phyloP scores from a whole-genome alignment of 1,140 invertebrate species.

The Pseudomyrmex gracilis region DNA sequence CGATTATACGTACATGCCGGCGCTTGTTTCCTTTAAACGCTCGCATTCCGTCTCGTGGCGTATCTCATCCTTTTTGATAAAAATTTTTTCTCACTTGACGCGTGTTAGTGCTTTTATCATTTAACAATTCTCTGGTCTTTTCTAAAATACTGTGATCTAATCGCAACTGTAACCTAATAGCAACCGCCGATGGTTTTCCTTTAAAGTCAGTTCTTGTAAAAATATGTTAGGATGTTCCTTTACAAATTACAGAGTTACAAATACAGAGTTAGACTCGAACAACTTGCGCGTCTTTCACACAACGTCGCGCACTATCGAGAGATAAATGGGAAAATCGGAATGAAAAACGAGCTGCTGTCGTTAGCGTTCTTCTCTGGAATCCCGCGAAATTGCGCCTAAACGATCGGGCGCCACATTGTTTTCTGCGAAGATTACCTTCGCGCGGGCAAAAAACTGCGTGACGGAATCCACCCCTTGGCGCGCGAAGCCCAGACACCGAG shows the following conservation, averaged over 20 bases:
- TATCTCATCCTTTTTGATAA: conserved; percentile 1
- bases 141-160: no score
- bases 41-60: conserved; percentile 41
- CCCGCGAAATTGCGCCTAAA: conserved; percentile 12
- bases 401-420: neutral
- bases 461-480: conserved; percentile 13
- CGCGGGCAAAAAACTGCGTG: conserved; percentile 7
- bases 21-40: conserved; percentile 28
- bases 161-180: no score
- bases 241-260: neutral
- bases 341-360: no score
- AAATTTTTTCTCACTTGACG: neutral
- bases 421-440: neutral
- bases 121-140: no score
- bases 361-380: neutral
- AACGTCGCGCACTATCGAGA: neutral
- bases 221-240: neutral
- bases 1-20: conserved; percentile 77
- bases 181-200: no score
- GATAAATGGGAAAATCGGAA: neutral
- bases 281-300: neutral
- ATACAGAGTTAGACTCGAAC: no score
- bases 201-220: no score
- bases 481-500: conserved; percentile 22
- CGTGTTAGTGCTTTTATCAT: neutral